These are phyloP conservation scores for Xenopus laevis DNA, from an alignment of 2,113 vertebrate species.

Conservation along the genomic window DNA sequence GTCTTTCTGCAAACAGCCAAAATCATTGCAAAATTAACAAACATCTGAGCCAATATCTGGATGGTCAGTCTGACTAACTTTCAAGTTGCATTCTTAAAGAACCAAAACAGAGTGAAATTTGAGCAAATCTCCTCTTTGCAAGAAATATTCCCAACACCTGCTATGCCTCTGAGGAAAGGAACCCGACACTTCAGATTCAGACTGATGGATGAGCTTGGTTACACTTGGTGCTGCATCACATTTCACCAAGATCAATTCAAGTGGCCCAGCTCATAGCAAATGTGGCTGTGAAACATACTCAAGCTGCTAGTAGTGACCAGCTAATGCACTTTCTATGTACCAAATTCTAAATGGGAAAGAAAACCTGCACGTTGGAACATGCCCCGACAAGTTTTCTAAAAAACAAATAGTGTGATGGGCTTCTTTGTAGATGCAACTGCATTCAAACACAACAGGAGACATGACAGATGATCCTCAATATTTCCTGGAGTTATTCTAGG, in stretches of 20 bases:
- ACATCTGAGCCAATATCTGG: too few relatives aligned
- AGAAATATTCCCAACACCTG: not conserved
- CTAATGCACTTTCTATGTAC: not conserved
- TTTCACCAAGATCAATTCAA: not conserved
- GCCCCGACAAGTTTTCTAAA: too few relatives aligned
- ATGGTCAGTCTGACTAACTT: too few relatives aligned
- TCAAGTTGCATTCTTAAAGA: too few relatives aligned
- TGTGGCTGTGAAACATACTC: not conserved
- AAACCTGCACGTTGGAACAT: not conserved
- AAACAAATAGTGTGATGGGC: too few relatives aligned
- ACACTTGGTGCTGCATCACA: not conserved
- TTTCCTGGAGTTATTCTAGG: too few relatives aligned
- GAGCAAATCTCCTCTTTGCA: conserved; percentile 24
- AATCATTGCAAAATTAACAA: too few relatives aligned
- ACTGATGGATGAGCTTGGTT: not conserved
- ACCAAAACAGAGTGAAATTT: conserved; percentile 13
- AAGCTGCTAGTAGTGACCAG: not conserved
- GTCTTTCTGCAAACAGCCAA: too few relatives aligned
- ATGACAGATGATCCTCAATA: too few relatives aligned
- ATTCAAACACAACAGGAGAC: too few relatives aligned
- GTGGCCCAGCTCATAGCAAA: not conserved
- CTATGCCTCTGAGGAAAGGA: too few relatives aligned
- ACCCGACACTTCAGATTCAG: not conserved
- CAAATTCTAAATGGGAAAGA: not conserved
- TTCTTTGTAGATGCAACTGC: too few relatives aligned